These are phyloP conservation scores for Falco rusticolus DNA, from an alignment of 2,797 vertebrate genomes.

Conservation along the genomic window DNA sequence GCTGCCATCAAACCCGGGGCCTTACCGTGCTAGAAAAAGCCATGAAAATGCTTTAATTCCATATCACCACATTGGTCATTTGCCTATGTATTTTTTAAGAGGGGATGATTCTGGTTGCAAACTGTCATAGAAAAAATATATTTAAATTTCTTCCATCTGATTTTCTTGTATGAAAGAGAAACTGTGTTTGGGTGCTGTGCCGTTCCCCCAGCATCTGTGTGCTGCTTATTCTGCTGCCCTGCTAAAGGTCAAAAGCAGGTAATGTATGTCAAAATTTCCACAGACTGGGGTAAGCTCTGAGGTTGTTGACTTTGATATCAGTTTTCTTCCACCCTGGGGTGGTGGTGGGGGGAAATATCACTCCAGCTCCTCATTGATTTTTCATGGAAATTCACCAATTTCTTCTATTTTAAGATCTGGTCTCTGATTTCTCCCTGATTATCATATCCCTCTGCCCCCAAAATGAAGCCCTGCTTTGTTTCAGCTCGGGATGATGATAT, in stretches of 20 bases:
- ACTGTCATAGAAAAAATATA: not conserved
- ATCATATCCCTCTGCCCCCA: not conserved
- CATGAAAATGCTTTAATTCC: not conserved
- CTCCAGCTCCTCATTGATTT: constrained; percentile 32
- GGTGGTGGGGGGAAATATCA: too few relatives aligned
- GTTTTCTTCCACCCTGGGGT: not conserved
- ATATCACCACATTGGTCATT: accelerated
- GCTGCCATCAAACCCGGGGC: not conserved
- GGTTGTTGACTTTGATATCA: constrained; percentile 46
- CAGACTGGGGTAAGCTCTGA: not conserved
- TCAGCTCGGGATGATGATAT: not conserved
- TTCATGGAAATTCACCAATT: constrained; percentile 46
- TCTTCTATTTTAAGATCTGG: not conserved
- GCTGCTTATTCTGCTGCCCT: not conserved
- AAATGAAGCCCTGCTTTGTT: constrained; percentile 35
- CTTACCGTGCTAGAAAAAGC: not conserved
- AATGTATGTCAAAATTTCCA: constrained; percentile 26
- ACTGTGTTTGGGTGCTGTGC: not conserved
- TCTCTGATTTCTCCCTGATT: constrained; percentile 34
- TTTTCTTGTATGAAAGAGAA: not conserved
- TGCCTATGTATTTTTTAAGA: not conserved
- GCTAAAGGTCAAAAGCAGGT: constrained; percentile 45
- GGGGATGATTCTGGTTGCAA: not conserved
- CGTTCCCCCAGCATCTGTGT: not conserved
- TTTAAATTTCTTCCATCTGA: not conserved